phyloP scores from a whole-genome alignment of 2,113 vertebrate genomes.

The Panthera tigris region DNA sequence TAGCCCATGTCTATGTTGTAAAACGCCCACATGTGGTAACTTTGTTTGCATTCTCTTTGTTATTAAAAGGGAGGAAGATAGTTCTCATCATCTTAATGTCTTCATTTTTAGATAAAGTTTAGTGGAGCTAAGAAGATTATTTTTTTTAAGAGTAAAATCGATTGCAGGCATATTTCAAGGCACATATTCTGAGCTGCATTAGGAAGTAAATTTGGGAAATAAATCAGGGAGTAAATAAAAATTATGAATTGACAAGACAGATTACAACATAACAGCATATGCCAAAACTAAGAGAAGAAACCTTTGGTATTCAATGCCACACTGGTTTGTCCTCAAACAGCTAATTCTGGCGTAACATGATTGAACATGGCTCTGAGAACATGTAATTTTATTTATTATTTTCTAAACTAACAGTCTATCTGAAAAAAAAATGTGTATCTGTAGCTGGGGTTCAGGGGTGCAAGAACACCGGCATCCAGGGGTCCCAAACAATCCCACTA shows the following conservation, averaged over 20 bases:
- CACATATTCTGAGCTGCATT: neutral
- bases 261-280: neutral
- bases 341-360: neutral
- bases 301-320: neutral
- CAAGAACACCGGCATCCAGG: neutral
- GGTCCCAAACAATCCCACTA: neutral
- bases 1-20: neutral
- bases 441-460: neutral
- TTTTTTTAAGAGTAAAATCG: neutral
- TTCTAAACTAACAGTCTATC: neutral
- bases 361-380: neutral
- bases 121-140: neutral
- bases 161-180: neutral
- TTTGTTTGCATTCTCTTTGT: slow-evolving; percentile 15
- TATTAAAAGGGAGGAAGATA: neutral
- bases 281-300: neutral
- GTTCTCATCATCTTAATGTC: neutral
- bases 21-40: neutral
- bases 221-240: neutral
- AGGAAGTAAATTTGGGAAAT: neutral
- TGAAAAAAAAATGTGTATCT: neutral
- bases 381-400: neutral
- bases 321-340: neutral
- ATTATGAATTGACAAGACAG: neutral
- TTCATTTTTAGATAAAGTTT: neutral